phyloP scores from a whole-genome alignment of 2,888 invertebrate genomes.

The Pyrochroa serraticornis region DNA sequence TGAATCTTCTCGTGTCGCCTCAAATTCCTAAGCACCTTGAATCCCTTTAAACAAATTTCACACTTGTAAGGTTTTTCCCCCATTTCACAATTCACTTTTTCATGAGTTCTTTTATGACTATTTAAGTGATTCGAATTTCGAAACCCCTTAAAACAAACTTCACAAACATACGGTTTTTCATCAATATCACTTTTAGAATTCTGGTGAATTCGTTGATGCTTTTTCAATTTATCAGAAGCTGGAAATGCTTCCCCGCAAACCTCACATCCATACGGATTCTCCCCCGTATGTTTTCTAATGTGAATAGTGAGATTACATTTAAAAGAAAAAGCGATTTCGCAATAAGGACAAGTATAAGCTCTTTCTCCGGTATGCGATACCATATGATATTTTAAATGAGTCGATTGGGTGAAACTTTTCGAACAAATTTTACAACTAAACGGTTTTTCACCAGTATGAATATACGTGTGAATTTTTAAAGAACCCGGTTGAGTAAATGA shows the following conservation, averaged over 20 bases:
- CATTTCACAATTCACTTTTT: too few species aligned
- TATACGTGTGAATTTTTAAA: conserved; percentile 28
- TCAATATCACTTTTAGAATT: background rate
- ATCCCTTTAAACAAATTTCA: conserved; percentile 60
- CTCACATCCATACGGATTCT: conserved; percentile 60
- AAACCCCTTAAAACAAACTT: too few species aligned
- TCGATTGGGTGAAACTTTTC: conserved; percentile 40
- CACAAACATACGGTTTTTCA: too few species aligned
- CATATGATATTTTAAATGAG: too few species aligned
- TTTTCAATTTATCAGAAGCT: background rate
- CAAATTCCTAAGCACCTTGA: conserved; percentile 38
- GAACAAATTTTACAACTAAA: conserved; percentile 32
- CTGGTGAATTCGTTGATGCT: background rate
- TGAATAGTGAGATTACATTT: background rate
- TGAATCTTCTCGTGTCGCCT: background rate
- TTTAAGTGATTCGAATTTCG: too few species aligned
- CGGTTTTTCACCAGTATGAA: conserved; percentile 35
- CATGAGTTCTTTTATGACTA: too few species aligned
- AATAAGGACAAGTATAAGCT: conserved; percentile 30
- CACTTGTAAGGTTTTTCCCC: conserved; percentile 58
- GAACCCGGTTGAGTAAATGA: background rate
- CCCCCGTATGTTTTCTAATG: conserved; percentile 1
- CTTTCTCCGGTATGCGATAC: conserved; percentile 9
- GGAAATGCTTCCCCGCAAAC: conserved; percentile 60
- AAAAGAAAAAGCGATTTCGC: background rate